These are phyloP conservation scores for Wiebesia pumilae DNA, from an alignment of 1,140 invertebrate species.

Conservation along the genomic window DNA sequence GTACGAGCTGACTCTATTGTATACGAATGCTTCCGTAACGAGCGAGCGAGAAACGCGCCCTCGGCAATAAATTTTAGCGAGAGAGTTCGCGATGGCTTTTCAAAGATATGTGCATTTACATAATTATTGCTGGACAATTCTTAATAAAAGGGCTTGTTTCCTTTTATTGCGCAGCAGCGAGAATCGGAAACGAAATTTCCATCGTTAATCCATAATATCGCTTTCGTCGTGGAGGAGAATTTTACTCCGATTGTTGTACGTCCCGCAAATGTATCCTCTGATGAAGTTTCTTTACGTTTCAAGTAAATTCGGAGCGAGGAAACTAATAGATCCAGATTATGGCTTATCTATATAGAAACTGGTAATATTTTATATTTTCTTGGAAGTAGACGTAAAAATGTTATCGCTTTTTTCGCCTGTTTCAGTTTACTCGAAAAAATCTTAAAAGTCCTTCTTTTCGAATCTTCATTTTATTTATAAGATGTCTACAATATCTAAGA, in stretches of 20 bases:
- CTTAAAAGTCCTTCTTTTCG: no score
- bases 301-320: conserved; percentile 13
- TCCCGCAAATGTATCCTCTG: not conserved
- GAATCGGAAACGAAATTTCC: conserved; percentile 36
- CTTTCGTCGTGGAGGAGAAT: not conserved
- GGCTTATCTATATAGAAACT: conserved; percentile 19
- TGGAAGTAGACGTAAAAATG: not conserved
- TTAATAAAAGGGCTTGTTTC: conserved; percentile 21
- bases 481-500: not conserved
- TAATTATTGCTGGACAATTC: conserved; percentile 32
- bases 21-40: not conserved
- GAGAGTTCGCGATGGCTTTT: not conserved
- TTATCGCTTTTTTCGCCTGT: not conserved
- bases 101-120: conserved; percentile 27
- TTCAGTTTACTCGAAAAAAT: no score
- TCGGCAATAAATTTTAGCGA: conserved; percentile 23
- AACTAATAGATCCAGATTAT: conserved; percentile 45
- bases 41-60: not conserved
- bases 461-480: not conserved
- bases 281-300: conserved; percentile 25
- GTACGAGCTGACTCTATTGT: conserved; percentile 6
- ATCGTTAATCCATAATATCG: conserved; percentile 36
- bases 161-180: not conserved
- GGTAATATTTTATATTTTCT: conserved; percentile 3
- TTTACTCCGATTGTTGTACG: not conserved